Evolutionary conservation across 2,113 vertebrate genomes (phyloP), one percentile per base, ranked within the genome.

Genomic region (Tyto alba): DNA sequence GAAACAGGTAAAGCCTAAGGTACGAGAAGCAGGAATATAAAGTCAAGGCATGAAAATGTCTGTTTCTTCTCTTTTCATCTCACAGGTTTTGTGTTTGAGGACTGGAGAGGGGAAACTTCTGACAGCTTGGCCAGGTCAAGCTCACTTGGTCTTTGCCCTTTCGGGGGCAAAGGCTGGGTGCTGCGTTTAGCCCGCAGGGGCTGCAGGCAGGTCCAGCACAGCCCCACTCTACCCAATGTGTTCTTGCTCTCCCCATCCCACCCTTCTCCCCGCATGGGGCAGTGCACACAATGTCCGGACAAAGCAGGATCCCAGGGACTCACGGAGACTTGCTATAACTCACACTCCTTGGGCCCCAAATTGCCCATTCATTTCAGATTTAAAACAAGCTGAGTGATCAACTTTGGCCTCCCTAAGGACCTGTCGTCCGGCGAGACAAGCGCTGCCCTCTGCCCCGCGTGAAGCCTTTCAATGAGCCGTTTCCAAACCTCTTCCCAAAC

Each of bases 171-270:
- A 63, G 56, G 36, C 10, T 82, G 73, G 59, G 38, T 21, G 27
- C 10, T 73, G 64, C 50, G 27, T 66, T 71, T 57, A 93, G 40
- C 15, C 38, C 47, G 45, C 1, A 0, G 48, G 47, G 34, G 19
- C 32, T 1, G 1, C 1, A 2, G 76, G 69, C 55, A 74, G 59
- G 34, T 69, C 36, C 36, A 76, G 48, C 10, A 4, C 43, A 90
- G 36, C 21, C 16, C 25, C 19, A 2, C 15, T 32, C 41, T 11
- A 21, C 10, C 23, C 0, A 0, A 10, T 3, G 15, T 1, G 1
- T 13, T 34, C 53, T 11, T 25, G 69, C 32, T 1, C 50, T 32
- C 45, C 36, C 25, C 60, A 34, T 18, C 27, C 38, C 63, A 76
- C 13, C 27, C 36, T 11, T 2, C 3, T 13, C 34, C 11, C 14